Percentiles rank a stretch among this genome's conserved stretches.
Conservation (phyloP, 2,888 invertebrate species). For the Nomada flava region DNA sequence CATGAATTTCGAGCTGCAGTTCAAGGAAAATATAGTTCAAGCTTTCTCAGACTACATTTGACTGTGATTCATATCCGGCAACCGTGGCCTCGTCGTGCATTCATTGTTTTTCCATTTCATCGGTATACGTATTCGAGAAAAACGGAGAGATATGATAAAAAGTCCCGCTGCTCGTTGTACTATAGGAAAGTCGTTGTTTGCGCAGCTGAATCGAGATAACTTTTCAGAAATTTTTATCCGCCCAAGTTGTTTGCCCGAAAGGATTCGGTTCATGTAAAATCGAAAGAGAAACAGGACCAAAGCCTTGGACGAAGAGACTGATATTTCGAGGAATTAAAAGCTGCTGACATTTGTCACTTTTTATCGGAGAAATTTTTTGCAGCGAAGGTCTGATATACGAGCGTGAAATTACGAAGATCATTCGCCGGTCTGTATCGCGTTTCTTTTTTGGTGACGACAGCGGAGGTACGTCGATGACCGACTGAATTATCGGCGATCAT, state of each 20-base stretch:
- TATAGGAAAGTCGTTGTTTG: no score
- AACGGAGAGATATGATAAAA: no score
- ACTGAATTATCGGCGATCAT: slow-evolving; percentile 48
- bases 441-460: background rate
- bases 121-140: background rate
- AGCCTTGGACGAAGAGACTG: background rate
- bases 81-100: background rate
- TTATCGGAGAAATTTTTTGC: slow-evolving; percentile 10
- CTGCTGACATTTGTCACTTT: background rate
- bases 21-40: slow-evolving; percentile 11
- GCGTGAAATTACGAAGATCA: slow-evolving; percentile 21
- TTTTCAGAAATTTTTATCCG: no score
- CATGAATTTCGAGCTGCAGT: slow-evolving; percentile 32
- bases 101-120: background rate
- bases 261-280: no score
- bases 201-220: no score
- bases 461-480: slow-evolving; percentile 32
- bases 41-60: slow-evolving; percentile 15
- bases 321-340: background rate
- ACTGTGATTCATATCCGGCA: background rate
- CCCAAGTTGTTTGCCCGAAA: no score
- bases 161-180: no score
- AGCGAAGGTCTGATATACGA: slow-evolving; percentile 5
- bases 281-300: background rate
- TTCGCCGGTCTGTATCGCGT: background rate